A percentile compares a stretch with the other conserved stretches of the same genome.
phyloP scores from a whole-genome alignment of 1,140 invertebrate genomes.

The Macrosteles quadrilineatus region DNA sequence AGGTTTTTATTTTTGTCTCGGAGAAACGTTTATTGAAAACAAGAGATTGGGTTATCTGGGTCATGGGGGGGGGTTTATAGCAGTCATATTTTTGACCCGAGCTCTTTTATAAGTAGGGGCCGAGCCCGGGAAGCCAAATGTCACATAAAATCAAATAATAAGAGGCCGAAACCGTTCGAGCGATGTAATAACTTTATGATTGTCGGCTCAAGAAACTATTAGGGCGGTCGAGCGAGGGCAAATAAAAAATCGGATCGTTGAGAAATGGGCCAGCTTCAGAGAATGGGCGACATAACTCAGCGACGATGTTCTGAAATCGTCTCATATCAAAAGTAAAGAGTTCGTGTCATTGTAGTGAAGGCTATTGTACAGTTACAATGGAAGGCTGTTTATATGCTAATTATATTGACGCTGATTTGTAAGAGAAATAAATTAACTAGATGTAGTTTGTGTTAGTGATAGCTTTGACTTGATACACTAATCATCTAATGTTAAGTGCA shows the following conservation, averaged over 20 bases:
- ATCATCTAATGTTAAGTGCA: no score
- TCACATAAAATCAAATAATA: conserved; percentile 26
- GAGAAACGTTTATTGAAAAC: conserved; percentile 24
- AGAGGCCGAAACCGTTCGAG: neutral
- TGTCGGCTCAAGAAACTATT: neutral
- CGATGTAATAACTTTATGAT: conserved; percentile 20
- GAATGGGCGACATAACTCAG: neutral
- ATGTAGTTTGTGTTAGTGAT: no score
- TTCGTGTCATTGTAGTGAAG: no score
- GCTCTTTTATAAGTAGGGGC: neutral
- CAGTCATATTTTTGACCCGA: conserved; percentile 7
- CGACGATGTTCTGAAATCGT: neutral
- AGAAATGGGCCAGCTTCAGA: conserved; percentile 12
- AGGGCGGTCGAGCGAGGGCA: neutral
- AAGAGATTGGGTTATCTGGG: conserved; percentile 21
- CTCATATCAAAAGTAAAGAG: no score
- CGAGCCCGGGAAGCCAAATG: conserved; percentile 4
- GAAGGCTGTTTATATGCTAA: no score
- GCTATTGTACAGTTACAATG: no score
- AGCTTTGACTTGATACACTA: no score
- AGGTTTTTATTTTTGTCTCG: conserved; percentile 10
- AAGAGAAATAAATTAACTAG: no score
- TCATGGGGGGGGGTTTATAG: conserved; percentile 11
- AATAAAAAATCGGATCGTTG: conserved; percentile 15
- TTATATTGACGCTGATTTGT: no score